A percentile compares a stretch with the other conserved stretches of the same genome.
Conservation (phyloP, 2,797 vertebrate species). For the Propithecus deckenii region DNA sequence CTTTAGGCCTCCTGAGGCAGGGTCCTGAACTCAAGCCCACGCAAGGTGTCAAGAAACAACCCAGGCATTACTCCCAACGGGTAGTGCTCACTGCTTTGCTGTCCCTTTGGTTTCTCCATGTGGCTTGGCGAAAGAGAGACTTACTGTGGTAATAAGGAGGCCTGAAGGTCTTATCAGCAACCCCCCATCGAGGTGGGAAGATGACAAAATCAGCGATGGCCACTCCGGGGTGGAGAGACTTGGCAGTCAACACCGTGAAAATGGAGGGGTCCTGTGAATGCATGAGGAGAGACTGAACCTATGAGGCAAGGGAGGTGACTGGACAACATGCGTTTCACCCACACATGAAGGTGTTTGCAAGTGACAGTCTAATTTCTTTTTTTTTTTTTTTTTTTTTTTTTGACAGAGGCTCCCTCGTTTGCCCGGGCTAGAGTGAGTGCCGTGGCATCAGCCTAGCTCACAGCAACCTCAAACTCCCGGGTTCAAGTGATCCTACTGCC, state of each 20-base stretch:
- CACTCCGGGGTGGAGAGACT: slow-evolving; percentile 93
- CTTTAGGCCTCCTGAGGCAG: background rate
- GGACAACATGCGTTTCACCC: background rate
- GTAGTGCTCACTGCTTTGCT: background rate
- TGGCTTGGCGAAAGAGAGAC: slow-evolving; percentile 67
- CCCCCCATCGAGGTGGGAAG: slow-evolving; percentile 97
- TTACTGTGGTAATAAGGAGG: slow-evolving; percentile 98
- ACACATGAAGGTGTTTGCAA: background rate
- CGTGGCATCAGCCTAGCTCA: no score
- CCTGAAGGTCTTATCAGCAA: slow-evolving; percentile 95
- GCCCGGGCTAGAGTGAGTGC: no score
- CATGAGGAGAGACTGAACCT: background rate
- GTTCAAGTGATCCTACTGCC: no score
- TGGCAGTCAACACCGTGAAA: slow-evolving; percentile 97
- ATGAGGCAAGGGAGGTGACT: background rate
- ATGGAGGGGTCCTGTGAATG: slow-evolving; percentile 95
- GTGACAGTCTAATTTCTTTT: background rate
- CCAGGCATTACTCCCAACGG: background rate
- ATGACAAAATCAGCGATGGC: slow-evolving; percentile 98
- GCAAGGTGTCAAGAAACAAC: background rate
- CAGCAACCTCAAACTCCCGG: no score
- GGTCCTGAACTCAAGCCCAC: background rate
- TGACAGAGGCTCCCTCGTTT: no score
- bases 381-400: no score
- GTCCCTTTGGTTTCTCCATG: background rate